Conservation (phyloP, 2,888 invertebrate species). For the Xanthia icteritia region DNA sequence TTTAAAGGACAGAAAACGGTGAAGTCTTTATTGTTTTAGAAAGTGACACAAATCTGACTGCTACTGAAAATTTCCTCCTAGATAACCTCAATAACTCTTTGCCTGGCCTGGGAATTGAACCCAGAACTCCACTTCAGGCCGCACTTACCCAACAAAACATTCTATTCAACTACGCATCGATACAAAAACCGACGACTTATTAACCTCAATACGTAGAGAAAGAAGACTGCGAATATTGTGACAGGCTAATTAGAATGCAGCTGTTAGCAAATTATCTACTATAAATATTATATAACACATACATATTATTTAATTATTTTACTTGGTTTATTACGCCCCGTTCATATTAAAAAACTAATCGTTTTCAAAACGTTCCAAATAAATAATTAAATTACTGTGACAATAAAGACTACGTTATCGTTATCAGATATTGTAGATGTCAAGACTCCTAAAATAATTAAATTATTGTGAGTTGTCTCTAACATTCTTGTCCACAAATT, state of each 20-base stretch:
- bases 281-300: conserved; percentile 10
- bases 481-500: background rate
- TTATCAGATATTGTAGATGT: background rate
- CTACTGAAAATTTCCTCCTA: background rate
- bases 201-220: conserved; percentile 18
- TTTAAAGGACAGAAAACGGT: background rate
- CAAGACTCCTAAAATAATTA: background rate
- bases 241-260: conserved; percentile 15
- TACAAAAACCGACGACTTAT: conserved; percentile 1
- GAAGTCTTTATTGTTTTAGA: too few relatives aligned
- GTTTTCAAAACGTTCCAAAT: background rate
- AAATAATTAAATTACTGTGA: background rate
- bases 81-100: background rate
- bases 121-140: background rate
- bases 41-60: too few relatives aligned
- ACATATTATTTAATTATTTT: too few relatives aligned
- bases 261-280: conserved; percentile 7
- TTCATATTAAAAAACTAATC: background rate
- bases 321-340: background rate
- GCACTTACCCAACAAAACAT: background rate
- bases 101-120: background rate
- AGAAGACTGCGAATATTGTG: conserved; percentile 15
- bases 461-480: background rate
- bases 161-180: background rate
- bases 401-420: too few relatives aligned